These are phyloP conservation scores for Serinus canaria DNA, from an alignment of 2,113 vertebrate genomes.

Conservation along the genomic window DNA sequence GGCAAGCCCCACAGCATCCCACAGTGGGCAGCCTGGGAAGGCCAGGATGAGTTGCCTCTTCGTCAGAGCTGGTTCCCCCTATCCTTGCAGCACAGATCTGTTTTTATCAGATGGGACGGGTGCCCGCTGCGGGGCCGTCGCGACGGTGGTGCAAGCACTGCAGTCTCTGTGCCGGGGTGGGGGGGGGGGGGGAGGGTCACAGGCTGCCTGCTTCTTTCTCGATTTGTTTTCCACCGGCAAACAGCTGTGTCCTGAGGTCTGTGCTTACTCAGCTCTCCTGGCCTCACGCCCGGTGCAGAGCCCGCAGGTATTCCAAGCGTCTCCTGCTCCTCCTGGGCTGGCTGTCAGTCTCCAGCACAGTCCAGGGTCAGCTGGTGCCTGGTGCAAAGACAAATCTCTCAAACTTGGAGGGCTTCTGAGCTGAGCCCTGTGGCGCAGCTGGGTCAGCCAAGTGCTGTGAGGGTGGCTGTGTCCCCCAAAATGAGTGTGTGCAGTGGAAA, in stretches of 20 bases:
- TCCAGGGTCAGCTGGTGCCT: rapidly evolving
- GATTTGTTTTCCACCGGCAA: background rate
- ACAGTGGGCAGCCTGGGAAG: background rate
- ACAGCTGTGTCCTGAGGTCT: constrained; percentile 29
- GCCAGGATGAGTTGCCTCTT: background rate
- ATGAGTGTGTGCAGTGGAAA: rapidly evolving
- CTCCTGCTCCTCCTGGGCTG: background rate
- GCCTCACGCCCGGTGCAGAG: background rate
- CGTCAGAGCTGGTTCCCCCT: background rate
- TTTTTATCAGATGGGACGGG: constrained; percentile 10
- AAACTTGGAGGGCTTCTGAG: background rate
- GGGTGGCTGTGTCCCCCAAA: background rate
- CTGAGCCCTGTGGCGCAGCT: rapidly evolving
- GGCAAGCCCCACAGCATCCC: background rate
- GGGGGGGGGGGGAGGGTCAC: background rate
- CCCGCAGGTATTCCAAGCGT: background rate
- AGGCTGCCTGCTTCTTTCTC: background rate
- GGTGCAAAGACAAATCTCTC: background rate
- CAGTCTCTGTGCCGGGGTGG: background rate
- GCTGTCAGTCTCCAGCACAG: rapidly evolving
- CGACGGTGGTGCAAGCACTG: background rate
- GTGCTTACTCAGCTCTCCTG: constrained; percentile 40
- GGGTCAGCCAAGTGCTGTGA: background rate
- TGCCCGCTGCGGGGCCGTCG: background rate
- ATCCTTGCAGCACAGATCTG: background rate